phyloP scores from a whole-genome alignment of 1,140 invertebrate genomes.

The Brachionus manjavacas region DNA sequence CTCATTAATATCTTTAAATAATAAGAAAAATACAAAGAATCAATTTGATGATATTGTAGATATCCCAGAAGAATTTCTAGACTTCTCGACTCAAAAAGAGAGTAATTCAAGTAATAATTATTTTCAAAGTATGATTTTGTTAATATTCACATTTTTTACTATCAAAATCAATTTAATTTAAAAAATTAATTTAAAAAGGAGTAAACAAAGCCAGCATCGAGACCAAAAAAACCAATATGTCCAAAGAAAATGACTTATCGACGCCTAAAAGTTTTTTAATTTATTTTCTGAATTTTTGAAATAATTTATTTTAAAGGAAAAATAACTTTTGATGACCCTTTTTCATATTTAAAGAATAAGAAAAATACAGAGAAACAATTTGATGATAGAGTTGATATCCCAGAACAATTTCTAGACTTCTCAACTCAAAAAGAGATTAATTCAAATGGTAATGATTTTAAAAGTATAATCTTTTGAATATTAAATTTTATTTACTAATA shows the following conservation, averaged over 20 bases:
- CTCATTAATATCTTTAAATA: not conserved
- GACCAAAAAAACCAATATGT: not conserved
- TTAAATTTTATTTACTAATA: not conserved
- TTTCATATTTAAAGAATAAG: not conserved
- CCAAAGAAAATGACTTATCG: not conserved
- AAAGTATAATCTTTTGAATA: not conserved
- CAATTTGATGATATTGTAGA: no score
- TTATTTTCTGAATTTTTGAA: not conserved
- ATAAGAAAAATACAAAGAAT: not conserved
- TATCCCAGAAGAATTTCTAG: no score
- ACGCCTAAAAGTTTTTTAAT: not conserved
- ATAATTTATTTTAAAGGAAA: not conserved
- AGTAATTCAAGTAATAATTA: not conserved
- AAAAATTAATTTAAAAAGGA: not conserved
- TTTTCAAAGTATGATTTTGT: not conserved
- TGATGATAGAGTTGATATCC: no score
- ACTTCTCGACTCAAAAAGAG: no score
- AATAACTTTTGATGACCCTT: not conserved
- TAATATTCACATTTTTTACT: not conserved
- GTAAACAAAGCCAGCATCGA: not conserved
- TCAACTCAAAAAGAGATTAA: no score
- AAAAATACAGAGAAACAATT: not conserved
- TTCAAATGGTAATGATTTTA: not conserved
- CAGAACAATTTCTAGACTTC: no score
- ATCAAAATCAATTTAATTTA: not conserved